These are phyloP conservation scores for Zaprionus ornatus DNA, from an alignment of 1,140 invertebrate genomes.

Conservation along the genomic window DNA sequence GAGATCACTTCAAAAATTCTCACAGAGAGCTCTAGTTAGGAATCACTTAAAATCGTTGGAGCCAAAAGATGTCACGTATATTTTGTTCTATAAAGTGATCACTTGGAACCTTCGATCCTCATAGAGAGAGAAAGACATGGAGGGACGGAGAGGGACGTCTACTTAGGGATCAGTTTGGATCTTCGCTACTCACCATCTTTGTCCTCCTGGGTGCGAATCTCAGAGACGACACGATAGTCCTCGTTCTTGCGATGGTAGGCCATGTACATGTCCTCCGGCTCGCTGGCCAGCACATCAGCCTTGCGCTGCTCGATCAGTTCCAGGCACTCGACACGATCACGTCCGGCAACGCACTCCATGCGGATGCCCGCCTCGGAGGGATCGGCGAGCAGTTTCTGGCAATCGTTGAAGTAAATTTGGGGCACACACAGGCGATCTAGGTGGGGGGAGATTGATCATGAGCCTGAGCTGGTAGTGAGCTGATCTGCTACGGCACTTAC, in stretches of 20 bases:
- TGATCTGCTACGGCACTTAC: conserved; percentile 30
- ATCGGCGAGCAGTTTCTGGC: conserved; percentile 87
- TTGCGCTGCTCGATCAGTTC: conserved; percentile 88
- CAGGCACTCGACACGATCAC: conserved; percentile 91
- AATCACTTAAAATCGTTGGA: no score
- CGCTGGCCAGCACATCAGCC: conserved; percentile 91
- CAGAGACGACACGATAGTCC: conserved; percentile 87
- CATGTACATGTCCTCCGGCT: conserved; percentile 92
- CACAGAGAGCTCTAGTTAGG: no score
- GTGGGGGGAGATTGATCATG: background rate
- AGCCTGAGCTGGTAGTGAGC: background rate
- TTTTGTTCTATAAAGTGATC: no score
- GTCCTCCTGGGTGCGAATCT: conserved; percentile 86
- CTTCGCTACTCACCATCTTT: conserved; percentile 85
- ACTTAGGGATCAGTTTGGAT: background rate
- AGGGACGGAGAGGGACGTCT: no score
- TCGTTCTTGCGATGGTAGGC: conserved; percentile 88
- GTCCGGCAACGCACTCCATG: conserved; percentile 88
- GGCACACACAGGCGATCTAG: conserved; percentile 90
- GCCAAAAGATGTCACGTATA: no score
- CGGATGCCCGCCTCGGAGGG: conserved; percentile 86
- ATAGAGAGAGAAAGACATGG: no score
- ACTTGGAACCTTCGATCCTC: no score
- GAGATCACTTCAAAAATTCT: no score
- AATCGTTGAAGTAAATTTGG: conserved; percentile 86